phyloP scores from a whole-genome alignment of 2,888 invertebrate species.

The Sphaerophoria taeniata region DNA sequence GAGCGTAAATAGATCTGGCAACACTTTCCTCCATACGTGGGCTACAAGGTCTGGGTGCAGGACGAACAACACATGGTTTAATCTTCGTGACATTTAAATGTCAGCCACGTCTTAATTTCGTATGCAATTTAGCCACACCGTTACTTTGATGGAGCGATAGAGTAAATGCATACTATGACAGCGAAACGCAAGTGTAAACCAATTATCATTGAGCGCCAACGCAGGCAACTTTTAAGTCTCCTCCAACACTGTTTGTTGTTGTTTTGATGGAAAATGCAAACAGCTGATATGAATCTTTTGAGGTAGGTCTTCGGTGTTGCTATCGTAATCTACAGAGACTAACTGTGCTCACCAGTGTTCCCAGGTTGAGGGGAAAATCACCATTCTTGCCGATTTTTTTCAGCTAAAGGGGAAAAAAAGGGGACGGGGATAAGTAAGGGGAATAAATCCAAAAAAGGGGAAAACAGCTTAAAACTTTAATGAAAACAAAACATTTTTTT shows the following conservation, averaged over 20 bases:
- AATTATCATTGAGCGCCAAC: conserved; percentile 33
- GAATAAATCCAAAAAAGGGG: no score
- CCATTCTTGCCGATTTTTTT: no score
- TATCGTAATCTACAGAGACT: not conserved
- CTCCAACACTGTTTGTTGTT: not conserved
- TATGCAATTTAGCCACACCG: conserved; percentile 3
- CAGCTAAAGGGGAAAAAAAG: no score
- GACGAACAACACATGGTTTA: conserved; percentile 4
- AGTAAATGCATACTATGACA: not conserved
- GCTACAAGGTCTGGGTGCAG: no score
- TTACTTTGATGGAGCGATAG: conserved; percentile 9
- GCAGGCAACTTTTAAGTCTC: not conserved
- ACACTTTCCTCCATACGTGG: not conserved
- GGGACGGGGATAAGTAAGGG: no score
- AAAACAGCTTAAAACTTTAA: no score
- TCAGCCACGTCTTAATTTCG: conserved; percentile 39
- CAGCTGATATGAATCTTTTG: conserved; percentile 39
- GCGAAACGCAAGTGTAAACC: conserved; percentile 3
- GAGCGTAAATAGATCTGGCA: not conserved
- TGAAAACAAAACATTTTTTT: no score
- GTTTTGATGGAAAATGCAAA: conserved; percentile 29
- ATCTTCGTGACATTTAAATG: conserved; percentile 71
- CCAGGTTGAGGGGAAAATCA: no score
- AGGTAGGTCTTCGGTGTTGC: conserved; percentile 26
- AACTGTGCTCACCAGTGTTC: no score